A percentile compares a stretch with the other conserved stretches of the same genome.
phyloP scores from a whole-genome alignment of 1,140 invertebrate species.

The Diachasma alloeum region DNA sequence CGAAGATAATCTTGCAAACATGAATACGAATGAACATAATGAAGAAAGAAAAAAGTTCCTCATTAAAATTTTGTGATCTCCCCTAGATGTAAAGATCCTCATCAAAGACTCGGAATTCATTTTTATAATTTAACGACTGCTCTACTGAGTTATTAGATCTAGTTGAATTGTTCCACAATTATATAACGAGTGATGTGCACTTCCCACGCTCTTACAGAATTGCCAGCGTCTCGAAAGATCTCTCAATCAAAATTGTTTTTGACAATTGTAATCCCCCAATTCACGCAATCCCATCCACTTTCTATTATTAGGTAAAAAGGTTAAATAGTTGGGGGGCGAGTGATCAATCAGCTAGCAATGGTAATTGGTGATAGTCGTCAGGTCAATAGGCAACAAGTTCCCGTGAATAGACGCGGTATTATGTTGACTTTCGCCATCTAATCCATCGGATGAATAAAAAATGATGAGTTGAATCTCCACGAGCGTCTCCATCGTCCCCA shows the following conservation, averaged over 20 bases:
- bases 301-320: conserved; percentile 6
- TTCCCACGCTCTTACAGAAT: neutral
- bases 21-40: no score
- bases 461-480: neutral
- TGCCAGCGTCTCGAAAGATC: neutral
- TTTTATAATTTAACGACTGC: no score
- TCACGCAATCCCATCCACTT: neutral
- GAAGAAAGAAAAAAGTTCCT: no score
- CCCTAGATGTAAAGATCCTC: no score
- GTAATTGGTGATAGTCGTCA: neutral
- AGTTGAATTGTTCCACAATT: neutral
- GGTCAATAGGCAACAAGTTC: neutral
- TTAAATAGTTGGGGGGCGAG: neutral
- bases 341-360: neutral
- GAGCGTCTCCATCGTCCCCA: neutral
- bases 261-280: neutral
- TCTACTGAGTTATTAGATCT: neutral
- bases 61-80: no score
- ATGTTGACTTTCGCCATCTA: conserved; percentile 11
- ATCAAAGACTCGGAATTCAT: no score
- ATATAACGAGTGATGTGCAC: neutral
- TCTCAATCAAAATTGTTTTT: neutral
- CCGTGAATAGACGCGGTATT: neutral
- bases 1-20: no score
- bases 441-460: neutral